Evolutionary conservation across 37 sponge, comb jelly and placozoan genomes (phyloP).

Genomic region (Diacarnus erythraeanus): DNA sequence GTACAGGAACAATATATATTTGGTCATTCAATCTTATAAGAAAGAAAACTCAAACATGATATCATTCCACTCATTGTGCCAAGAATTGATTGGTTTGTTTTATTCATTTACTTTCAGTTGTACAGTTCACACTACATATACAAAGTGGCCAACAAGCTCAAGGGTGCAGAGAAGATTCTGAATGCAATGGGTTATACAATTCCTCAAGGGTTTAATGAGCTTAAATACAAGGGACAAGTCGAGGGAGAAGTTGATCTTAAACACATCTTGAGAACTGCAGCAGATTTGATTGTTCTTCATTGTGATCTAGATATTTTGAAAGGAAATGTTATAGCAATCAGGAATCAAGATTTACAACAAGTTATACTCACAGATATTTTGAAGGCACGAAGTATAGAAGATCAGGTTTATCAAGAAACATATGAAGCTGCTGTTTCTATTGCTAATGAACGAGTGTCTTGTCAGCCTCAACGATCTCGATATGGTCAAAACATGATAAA

Average conservation of each 20-base stretch:
- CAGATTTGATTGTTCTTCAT: conserved; percentile 46
- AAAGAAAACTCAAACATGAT: no score
- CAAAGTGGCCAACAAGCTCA: conserved; percentile 28
- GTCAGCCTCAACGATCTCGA: no score
- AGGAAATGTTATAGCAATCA: neutral
- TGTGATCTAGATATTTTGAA: conserved; percentile 24
- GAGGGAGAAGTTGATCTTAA: conserved; percentile 8
- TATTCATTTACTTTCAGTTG: conserved; percentile 5
- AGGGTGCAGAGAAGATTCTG: conserved; percentile 34
- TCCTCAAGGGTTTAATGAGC: conserved; percentile 8
- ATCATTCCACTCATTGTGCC: no score
- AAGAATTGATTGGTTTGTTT: neutral
- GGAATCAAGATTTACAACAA: neutral
- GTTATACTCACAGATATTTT: neutral
- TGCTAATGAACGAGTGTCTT: neutral
- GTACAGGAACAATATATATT: neutral
- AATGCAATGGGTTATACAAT: conserved; percentile 33
- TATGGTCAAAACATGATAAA: no score
- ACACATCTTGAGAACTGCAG: neutral
- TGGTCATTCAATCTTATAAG: neutral
- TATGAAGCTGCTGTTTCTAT: neutral
- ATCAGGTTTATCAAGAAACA: neutral
- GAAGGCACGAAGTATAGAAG: neutral
- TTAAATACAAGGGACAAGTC: conserved; percentile 17
- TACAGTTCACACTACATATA: conserved; percentile 47